phyloP scores from a whole-genome alignment of 23 tunicate species.

The Ciona savignyi region DNA sequence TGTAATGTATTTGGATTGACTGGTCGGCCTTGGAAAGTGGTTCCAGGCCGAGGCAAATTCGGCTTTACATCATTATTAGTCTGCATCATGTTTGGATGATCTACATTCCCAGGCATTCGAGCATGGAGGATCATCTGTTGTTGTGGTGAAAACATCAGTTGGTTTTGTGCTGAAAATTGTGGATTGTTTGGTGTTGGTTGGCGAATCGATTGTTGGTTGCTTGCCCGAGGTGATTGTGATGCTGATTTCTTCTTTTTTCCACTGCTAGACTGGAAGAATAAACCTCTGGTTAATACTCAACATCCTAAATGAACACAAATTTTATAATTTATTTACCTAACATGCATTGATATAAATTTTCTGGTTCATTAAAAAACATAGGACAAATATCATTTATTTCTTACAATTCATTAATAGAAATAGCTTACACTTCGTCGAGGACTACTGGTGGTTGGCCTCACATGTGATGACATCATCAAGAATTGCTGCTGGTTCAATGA shows the following conservation, averaged over 20 bases:
- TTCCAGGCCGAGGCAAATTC: not conserved
- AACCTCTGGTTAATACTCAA: no score
- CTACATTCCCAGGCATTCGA: not conserved
- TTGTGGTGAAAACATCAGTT: not conserved
- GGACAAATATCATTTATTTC: no score
- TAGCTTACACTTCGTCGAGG: slow-evolving; percentile 10
- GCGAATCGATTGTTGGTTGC: not conserved
- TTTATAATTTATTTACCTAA: not conserved
- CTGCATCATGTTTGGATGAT: not conserved
- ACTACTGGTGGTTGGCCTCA: slow-evolving; percentile 2
- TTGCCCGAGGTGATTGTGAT: no score
- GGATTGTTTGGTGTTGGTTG: not conserved
- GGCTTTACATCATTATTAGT: not conserved
- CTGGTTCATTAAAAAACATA: no score
- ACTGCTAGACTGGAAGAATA: not conserved
- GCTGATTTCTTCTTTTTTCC: not conserved
- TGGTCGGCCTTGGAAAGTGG: not conserved
- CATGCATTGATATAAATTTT: not conserved
- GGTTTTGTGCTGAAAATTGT: not conserved
- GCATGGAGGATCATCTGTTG: not conserved
- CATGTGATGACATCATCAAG: slow-evolving; percentile 43
- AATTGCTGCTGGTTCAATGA: slow-evolving; percentile 21
- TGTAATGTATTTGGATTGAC: not conserved
- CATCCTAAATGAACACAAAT: no score
- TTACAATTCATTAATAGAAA: no score